Evolutionary conservation across 2,113 vertebrate species (phyloP), one percentile per base, ranked within the genome.

Genomic region (Tichodroma muraria): DNA sequence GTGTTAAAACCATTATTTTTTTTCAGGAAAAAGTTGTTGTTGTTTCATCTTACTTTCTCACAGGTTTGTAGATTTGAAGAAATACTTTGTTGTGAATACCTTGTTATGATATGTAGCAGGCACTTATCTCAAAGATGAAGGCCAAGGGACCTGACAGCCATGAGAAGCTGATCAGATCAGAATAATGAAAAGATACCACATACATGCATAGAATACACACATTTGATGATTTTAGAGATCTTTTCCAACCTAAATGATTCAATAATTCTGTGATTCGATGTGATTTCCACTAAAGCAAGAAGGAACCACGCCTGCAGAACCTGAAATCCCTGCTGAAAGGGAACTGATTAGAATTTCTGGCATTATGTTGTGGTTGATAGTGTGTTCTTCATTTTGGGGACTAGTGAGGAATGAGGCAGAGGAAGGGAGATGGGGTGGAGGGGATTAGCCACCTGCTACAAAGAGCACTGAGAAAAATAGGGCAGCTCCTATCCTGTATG

Each of bases 381-480:
- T 38, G 49, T 83, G 45, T 77, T 85, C 64, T 77, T 88, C 59
- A 4, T 81, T 95, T 78, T 38, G 40, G 22, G 56, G 38, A 95
- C 33, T 63, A 44, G 27, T 31, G 35, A 17, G 13, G 52, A 91
- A 75, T 84, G 83, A 95, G 33, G 52, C 63, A 92, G 83, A 94
- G 80, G 72, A 95, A 83, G 2, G 47, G 82, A 95, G 15, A 71
- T 66, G 57, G 60, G 64, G 76, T 90, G 83, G 80, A 88, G 69
- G 19, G 60, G 14, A 93, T 94, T 91, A 95, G 44, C 89, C 93
- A 96, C 93, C 93, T 95, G 85, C 90, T 18, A 23, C 65, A 12
- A 64, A 88, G 9, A 65, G 53, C 69, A 92, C 56, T 8, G 4
- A 93, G 76, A 88, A 89, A 37, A 89, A 37, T 21, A 93, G 80